A percentile compares a stretch with the other conserved stretches of the same genome.
Conservation (phyloP, 2,113 vertebrate species). For the Ia io region DNA sequence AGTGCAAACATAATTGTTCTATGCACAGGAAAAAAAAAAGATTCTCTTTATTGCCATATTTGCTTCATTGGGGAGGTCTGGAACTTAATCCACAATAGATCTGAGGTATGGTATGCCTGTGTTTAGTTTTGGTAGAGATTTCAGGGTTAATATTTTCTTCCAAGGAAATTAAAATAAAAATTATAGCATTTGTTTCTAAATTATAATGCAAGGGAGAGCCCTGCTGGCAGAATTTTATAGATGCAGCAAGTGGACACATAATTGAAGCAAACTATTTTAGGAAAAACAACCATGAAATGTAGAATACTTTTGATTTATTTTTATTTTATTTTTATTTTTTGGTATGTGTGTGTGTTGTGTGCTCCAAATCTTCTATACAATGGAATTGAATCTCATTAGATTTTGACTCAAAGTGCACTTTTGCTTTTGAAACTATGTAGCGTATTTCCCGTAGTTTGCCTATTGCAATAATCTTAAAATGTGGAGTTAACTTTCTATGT, state of each 20-base stretch:
- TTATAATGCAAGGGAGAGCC: constrained; percentile 81
- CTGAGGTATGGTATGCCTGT: background rate
- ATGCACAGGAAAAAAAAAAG: background rate
- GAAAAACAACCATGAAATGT: constrained; percentile 30
- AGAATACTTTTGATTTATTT: background rate
- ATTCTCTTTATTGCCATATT: background rate
- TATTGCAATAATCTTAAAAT: background rate
- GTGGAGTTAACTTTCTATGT: background rate
- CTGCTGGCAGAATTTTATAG: constrained; percentile 79
- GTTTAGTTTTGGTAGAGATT: constrained; percentile 46
- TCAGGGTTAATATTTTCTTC: constrained; percentile 56
- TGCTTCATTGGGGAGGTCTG: background rate
- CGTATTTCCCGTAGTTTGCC: background rate
- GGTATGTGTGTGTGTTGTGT: too few species aligned
- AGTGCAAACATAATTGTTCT: background rate
- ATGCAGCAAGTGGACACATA: constrained; percentile 48
- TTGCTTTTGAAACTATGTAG: background rate
- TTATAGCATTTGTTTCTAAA: constrained; percentile 57
- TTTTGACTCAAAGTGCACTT: background rate
- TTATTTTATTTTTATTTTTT: fast-evolving
- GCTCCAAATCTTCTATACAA: background rate
- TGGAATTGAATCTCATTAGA: background rate
- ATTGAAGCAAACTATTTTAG: constrained; percentile 40
- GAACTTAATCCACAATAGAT: background rate
- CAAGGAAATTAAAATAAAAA: constrained; percentile 56